Evolutionary conservation across 2,888 invertebrate species (phyloP), one percentile per base, ranked within the genome.

Genomic region (Volucella bombylans): DNA sequence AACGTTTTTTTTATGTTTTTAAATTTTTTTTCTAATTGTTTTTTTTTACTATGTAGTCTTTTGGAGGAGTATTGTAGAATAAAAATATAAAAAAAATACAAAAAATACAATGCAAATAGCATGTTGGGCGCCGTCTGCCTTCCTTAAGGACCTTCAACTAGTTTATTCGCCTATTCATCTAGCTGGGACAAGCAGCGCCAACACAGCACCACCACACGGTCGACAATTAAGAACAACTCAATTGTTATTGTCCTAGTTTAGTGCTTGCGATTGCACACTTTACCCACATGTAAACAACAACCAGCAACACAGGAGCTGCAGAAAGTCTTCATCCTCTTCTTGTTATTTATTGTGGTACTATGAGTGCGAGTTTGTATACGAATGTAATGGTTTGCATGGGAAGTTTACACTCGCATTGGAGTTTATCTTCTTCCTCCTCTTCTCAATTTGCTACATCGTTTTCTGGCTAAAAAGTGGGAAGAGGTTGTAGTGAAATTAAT

Each of bases 241-340:
- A 85, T 67, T 85, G 72, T 85, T 85, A 81, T 81, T 85, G 85
- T 85, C 85, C 85, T 81, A 85, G 85, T 85, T 85, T 81, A 81
- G 81, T 85, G 76, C 85, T 85, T 85, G 77, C 59, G 81, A 85
- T 76, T 85, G 80, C 67, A 85, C 85, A 85, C 85, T 81, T 85
- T 77, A 77, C 76, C 80, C 74, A 72, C 80, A 85, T 80, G 85
- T 85, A 80, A 85, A 71, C 79, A 85, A 57, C 65, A 81, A 47
- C 38, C 61, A 54, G 52, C 31, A 31, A 31, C 31, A 47, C 55
- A 67, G 4, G 18, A 72, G 41, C 14, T 12, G 10, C 8, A 59
- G 61, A 54, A 82, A 55, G 71, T 72, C 67, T 71, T 76, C 39
- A 68, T 62, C 67, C 64, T 47, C 64, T 18, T 52, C 47, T 67